These are phyloP conservation scores for Chaetodon trifascialis DNA, from an alignment of 2,113 vertebrate genomes.

Conservation along the genomic window DNA sequence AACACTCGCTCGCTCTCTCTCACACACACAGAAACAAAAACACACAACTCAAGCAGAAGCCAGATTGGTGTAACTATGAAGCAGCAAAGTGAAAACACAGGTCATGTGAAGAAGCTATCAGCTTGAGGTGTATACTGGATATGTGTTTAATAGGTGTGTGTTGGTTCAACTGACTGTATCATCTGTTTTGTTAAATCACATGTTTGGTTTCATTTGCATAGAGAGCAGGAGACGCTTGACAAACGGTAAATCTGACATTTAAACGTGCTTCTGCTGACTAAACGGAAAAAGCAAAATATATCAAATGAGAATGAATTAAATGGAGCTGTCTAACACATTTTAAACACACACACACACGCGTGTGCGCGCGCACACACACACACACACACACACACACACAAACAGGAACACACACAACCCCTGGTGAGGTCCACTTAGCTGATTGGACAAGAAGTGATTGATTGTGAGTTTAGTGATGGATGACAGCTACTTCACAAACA, in stretches of 20 bases:
- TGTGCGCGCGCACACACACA: slow-evolving; percentile 40
- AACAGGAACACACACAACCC: slow-evolving; percentile 34
- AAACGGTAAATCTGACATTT: slow-evolving; percentile 46
- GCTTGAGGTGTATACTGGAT: slow-evolving; percentile 1
- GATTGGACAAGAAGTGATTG: slow-evolving; percentile 75
- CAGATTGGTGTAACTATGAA: slow-evolving; percentile 1
- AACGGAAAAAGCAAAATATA: slow-evolving; percentile 39
- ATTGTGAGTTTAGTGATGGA: slow-evolving; percentile 67
- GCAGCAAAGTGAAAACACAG: slow-evolving; percentile 8
- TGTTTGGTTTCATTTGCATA: slow-evolving; percentile 18
- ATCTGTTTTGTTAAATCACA: slow-evolving; percentile 24
- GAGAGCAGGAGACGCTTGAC: slow-evolving; percentile 19
- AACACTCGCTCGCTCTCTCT: slow-evolving; percentile 6
- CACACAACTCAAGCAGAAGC: neutral
- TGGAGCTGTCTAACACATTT: slow-evolving; percentile 30
- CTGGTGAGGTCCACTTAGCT: slow-evolving; percentile 64
- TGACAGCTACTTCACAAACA: slow-evolving; percentile 39
- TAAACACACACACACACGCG: slow-evolving; percentile 6
- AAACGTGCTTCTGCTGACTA: slow-evolving; percentile 55
- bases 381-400: slow-evolving; percentile 40
- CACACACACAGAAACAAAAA: neutral
- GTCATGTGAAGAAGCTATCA: slow-evolving; percentile 13
- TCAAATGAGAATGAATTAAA: slow-evolving; percentile 56
- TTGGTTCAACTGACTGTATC: slow-evolving; percentile 10
- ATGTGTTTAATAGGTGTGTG: too few relatives aligned